A percentile compares a stretch with the other conserved stretches of the same genome.
phyloP scores from a whole-genome alignment of 2,113 vertebrate species.

The Lagopus leucura region DNA sequence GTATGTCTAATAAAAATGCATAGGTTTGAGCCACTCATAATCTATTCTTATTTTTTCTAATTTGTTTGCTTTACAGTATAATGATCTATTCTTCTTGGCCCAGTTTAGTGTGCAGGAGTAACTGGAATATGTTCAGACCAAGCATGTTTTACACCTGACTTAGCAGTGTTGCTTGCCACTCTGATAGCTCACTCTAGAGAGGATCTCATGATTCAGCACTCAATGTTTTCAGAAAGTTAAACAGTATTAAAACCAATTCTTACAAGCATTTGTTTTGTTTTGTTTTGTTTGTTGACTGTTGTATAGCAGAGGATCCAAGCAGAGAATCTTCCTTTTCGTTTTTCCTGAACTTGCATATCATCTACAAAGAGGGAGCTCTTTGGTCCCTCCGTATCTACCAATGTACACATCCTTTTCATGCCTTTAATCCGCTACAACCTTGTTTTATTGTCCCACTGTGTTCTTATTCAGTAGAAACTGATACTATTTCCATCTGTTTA shows the following conservation, averaged over 20 bases:
- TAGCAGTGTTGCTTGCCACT: background rate
- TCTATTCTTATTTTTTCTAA: background rate
- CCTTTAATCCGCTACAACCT: background rate
- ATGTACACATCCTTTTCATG: background rate
- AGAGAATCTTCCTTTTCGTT: slow-evolving; percentile 14
- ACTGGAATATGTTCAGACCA: background rate
- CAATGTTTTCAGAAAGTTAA: slow-evolving; percentile 21
- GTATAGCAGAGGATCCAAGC: slow-evolving; percentile 12
- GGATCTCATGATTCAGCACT: slow-evolving; percentile 8
- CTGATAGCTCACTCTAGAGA: background rate
- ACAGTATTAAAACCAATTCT: slow-evolving; percentile 11
- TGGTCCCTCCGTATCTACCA: background rate
- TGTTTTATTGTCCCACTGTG: background rate
- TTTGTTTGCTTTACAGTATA: slow-evolving; percentile 35
- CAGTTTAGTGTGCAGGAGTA: background rate
- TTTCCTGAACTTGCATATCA: background rate
- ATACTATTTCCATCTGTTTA: background rate
- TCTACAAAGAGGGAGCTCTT: background rate
- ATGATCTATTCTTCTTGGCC: background rate
- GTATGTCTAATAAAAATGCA: slow-evolving; percentile 47
- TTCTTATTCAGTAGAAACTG: background rate
- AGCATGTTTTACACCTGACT: fast-evolving
- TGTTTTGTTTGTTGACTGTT: background rate
- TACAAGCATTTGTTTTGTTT: background rate
- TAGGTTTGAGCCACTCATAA: slow-evolving; percentile 37